Conservation (phyloP, 1,140 invertebrate genomes). For the Neotoxoptera formosana region DNA sequence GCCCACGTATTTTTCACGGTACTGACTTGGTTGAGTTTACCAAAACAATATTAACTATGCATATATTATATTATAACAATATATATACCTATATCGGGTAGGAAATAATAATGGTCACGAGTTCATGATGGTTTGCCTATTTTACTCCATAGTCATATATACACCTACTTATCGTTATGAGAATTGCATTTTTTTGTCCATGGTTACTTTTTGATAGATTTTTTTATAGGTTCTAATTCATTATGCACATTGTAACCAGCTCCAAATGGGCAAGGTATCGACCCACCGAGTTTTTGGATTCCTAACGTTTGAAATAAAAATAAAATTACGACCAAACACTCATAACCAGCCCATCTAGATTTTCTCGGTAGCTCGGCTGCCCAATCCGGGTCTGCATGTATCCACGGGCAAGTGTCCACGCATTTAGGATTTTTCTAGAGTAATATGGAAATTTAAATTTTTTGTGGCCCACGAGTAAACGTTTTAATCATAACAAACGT, state of each 20-base stretch:
- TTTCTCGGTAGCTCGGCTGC: no score
- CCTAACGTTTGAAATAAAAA: no score
- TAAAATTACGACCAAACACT: no score
- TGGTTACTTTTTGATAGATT: not conserved
- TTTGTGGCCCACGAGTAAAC: no score
- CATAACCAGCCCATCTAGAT: no score
- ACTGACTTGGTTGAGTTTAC: not conserved
- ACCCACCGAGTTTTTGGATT: no score
- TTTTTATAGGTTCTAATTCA: not conserved
- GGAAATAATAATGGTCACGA: not conserved
- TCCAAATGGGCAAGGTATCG: no score
- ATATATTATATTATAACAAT: not conserved
- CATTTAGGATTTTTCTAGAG: no score
- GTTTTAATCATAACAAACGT: not conserved
- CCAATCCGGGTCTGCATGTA: no score
- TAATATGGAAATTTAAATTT: no score
- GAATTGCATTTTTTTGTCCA: not conserved
- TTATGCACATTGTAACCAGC: no score
- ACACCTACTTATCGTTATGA: not conserved
- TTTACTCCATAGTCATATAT: not conserved
- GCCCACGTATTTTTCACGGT: not conserved
- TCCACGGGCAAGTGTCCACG: no score
- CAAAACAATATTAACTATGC: constrained; percentile 9
- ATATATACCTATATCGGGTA: not conserved
- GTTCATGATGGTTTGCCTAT: not conserved